A percentile compares a stretch with the other conserved stretches of the same genome.
phyloP scores from a whole-genome alignment of 2,888 invertebrate species.

The Colostygia pectinataria region DNA sequence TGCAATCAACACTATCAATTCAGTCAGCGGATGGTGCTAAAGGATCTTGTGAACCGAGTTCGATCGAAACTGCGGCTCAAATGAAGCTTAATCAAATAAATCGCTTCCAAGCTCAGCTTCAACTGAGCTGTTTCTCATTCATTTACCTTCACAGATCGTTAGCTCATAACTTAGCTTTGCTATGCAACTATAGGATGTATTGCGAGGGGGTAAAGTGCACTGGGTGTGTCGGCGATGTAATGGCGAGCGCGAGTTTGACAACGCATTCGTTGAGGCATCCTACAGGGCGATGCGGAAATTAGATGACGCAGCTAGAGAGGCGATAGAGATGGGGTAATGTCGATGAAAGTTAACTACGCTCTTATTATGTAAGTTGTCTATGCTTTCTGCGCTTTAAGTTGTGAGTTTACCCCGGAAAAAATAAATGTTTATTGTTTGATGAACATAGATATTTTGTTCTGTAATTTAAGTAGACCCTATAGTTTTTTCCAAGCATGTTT shows the following conservation, averaged over 20 bases:
- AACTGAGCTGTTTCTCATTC: conserved; percentile 33
- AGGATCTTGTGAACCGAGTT: not conserved
- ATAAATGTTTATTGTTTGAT: too few relatives aligned
- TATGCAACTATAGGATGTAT: conserved; percentile 21
- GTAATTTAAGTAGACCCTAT: too few relatives aligned
- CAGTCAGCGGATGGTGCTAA: too few relatives aligned
- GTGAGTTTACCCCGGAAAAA: too few relatives aligned
- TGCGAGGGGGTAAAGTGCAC: conserved; percentile 19
- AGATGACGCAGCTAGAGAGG: conserved; percentile 55
- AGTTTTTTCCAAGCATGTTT: too few relatives aligned
- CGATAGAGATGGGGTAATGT: conserved; percentile 18
- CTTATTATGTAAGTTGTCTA: too few relatives aligned
- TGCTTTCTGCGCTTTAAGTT: too few relatives aligned
- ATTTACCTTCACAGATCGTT: conserved; percentile 37
- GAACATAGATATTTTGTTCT: too few relatives aligned
- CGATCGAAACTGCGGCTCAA: conserved; percentile 9
- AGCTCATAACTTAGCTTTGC: conserved; percentile 22
- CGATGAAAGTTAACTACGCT: too few relatives aligned
- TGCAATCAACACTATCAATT: not conserved
- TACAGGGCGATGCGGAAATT: conserved; percentile 58
- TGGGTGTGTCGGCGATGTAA: conserved; percentile 17
- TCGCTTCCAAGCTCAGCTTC: conserved; percentile 23
- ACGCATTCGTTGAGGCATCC: conserved; percentile 52
- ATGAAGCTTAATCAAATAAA: conserved; percentile 22
- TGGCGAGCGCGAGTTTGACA: conserved; percentile 44